A percentile compares a stretch with the other conserved stretches of the same genome.
phyloP scores from a whole-genome alignment of 30 jellyfish, hydroid and myxozoan genomes.

The Aurelia aurita region DNA sequence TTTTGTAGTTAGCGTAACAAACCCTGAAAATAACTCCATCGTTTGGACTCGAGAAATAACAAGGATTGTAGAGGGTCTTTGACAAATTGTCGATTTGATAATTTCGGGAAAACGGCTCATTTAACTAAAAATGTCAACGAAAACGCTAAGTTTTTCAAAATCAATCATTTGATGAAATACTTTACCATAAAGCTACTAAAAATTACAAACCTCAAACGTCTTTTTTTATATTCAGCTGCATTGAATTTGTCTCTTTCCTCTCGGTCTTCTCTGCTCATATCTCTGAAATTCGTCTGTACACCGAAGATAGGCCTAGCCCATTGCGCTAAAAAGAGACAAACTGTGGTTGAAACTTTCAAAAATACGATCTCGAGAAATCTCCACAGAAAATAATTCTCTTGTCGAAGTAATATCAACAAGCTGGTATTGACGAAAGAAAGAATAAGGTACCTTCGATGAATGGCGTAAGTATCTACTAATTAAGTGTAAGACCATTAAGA shows the following conservation, averaged over 20 bases:
- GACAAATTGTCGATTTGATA: too few relatives aligned
- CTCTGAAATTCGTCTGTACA: constrained; percentile 89
- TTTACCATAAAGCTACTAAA: neutral
- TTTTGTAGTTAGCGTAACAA: too few relatives aligned
- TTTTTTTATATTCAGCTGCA: constrained; percentile 73
- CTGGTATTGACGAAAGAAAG: too few relatives aligned
- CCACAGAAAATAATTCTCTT: neutral
- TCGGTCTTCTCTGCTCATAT: constrained; percentile 94
- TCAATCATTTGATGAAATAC: neutral
- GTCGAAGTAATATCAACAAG: too few relatives aligned
- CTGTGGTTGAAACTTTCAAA: neutral
- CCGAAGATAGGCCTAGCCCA: constrained; percentile 99
- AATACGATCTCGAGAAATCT: neutral
- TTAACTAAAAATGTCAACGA: neutral
- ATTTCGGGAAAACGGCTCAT: too few relatives aligned
- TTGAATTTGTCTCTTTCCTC: constrained; percentile 88
- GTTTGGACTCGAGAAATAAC: too few relatives aligned
- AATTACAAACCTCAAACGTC: constrained; percentile 79
- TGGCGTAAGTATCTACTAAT: neutral
- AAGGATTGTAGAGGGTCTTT: too few relatives aligned
- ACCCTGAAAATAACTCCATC: too few relatives aligned
- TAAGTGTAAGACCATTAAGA: too few relatives aligned
- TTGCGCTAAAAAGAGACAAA: constrained; percentile 43
- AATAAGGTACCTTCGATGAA: too few relatives aligned
- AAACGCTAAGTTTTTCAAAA: too few relatives aligned